Base-by-base conservation (phyloP, 1,140 invertebrate species). In the Meteorus sp. region DNA sequence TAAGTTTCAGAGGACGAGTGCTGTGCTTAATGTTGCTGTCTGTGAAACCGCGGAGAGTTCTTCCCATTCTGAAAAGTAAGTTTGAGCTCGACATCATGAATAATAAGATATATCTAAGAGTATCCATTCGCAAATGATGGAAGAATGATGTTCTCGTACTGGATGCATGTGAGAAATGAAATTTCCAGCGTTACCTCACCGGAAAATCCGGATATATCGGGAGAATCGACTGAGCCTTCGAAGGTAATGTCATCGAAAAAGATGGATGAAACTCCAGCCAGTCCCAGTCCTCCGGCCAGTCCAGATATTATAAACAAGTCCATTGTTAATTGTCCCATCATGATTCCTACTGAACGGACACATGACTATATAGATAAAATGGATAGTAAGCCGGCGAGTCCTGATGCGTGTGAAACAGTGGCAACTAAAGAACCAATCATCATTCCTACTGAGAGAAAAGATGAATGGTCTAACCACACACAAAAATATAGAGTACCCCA, bases 271-370 rank as follows among this genome's bases (percentile, higher is more conserved):
- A 78, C 79, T 4, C 79, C 80, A 2, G 71, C 71, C 1, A 81
- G 78, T 60, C 79, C 79, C 1, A 80, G 74, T 69, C 76, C 78
- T 19, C 68, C 75, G 0, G 57, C 64, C 3, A 74, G 70, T 62
- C 72, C 72, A 6, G 69, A 71, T 39, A 33, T 37, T 1, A 20
- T 17, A 3, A 53, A 58, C 5, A 60, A 63, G 57, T 63, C 59
- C 23, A 63, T 22, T 23, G 56, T 45, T 0, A 63, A 55, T n/a
- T n/a, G n/a, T 39, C 77, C 78, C 1, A 69, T 79, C 51, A 68
- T 76, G 43, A 79, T 81, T 45, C 79, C 79, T 1, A 78, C 73
- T 0, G 79, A 80, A 60, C 73, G 75, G 15, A 66, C 33, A 4
- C 22, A 55, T 9, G 64, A 66, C 15, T 64, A 61, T 11, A 13